Base-by-base conservation (phyloP, 2,797 vertebrate genomes). In the Alauda arvensis region DNA sequence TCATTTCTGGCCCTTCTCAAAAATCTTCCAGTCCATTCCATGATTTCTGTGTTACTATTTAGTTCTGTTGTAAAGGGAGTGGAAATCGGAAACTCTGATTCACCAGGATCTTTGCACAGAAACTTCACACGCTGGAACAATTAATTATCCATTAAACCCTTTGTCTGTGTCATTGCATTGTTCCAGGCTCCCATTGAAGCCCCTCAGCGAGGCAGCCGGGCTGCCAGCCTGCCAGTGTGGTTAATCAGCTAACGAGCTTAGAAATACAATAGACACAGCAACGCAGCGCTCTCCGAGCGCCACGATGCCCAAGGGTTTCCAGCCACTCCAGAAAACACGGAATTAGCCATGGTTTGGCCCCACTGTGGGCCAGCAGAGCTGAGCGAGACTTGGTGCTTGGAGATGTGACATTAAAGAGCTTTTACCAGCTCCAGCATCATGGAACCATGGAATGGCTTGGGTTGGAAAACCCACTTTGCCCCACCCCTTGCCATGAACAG, bases 71-170 rank as follows among this genome's bases (percentile, higher is more conserved):
- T 42, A 63, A 66, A 85, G 11, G 52, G 88, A 49, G 69, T 88
- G 79, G 92, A 83, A 95, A 92, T 91, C 15, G 79, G 93, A 94
- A 94, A 95, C 87, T 94, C 92, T 93, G 94, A 95, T 95, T 93
- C 93, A 94, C 92, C 66, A 80, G 79, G 84, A 78, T 94, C 90
- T 62, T 78, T 83, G 70, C 82, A 87, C 76, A 85, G 91, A 78
- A 92, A 93, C 86, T 90, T 95, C 87, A 90, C 93, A 93, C 14
- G 4, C 91, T 93, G 92, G 88, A 94, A 93, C 91, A 94, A 95
- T 94, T 94, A 94, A 94, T 95, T 95, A 94, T 77, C 93, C 91
- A 93, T 95, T 93, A 93, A 94, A 94, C 59, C 67, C 85, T 95
- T 90, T 90, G 94, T 94, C 93, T 94, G 69, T 88, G 91, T 67